Evolutionary conservation across 2,888 invertebrate genomes (phyloP).

Genomic region (Lobophora halterata): DNA sequence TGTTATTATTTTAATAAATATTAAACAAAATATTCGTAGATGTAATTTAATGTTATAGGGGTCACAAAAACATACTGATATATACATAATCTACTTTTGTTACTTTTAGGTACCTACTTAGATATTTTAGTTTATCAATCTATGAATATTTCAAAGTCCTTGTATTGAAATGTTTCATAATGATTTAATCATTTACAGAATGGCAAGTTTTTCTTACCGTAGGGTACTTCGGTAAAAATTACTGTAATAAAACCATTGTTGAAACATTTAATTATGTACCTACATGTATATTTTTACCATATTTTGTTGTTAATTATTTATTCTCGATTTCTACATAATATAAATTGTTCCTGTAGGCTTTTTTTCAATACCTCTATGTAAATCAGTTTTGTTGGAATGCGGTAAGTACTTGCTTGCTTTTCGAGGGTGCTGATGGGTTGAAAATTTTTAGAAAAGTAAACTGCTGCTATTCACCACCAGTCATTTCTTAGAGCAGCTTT

Average conservation of each 20-base stretch:
- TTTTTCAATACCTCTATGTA: conserved; percentile 13
- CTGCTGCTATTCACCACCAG: too few relatives aligned
- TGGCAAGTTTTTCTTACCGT: too few relatives aligned
- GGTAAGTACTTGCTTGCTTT: conserved; percentile 6
- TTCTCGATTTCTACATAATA: conserved; percentile 14
- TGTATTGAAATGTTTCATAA: conserved; percentile 12
- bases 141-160: conserved; percentile 4
- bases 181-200: too few relatives aligned
- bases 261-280: conserved; percentile 3
- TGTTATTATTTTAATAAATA: conserved; percentile 28
- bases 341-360: background rate
- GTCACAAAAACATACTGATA: conserved; percentile 33
- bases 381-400: conserved; percentile 16
- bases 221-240: too few relatives aligned
- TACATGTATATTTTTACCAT: background rate
- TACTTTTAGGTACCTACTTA: conserved; percentile 23
- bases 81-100: conserved; percentile 17
- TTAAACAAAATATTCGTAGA: conserved; percentile 27
- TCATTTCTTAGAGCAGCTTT: background rate
- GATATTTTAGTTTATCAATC: conserved; percentile 11
- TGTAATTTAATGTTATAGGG: conserved; percentile 33
- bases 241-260: background rate
- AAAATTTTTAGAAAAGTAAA: too few relatives aligned
- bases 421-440: conserved; percentile 20
- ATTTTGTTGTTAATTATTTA: conserved; percentile 23